phyloP scores from a whole-genome alignment of 2,888 invertebrate species.

The Pteria penguin region DNA sequence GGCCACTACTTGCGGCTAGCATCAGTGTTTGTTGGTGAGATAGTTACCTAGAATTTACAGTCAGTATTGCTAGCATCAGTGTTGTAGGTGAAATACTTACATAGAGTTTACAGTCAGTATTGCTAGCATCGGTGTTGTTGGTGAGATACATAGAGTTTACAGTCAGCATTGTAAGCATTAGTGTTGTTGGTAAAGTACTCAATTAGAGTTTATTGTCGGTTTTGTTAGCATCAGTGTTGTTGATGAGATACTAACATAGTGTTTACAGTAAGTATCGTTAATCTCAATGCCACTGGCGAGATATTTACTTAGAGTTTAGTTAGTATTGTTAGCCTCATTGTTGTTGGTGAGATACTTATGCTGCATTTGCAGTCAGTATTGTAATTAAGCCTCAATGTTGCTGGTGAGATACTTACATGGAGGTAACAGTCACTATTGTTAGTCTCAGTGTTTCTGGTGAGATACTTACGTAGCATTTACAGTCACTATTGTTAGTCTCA shows the following conservation, averaged over 20 bases:
- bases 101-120: slow-evolving; percentile 53
- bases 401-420: slow-evolving; percentile 62
- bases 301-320: slow-evolving; percentile 58
- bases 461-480: too few species aligned
- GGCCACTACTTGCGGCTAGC: too few species aligned
- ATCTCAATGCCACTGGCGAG: slow-evolving; percentile 48
- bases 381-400: too few species aligned
- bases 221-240: slow-evolving; percentile 43
- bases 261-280: slow-evolving; percentile 49
- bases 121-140: slow-evolving; percentile 44
- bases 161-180: slow-evolving; percentile 44
- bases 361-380: too few species aligned
- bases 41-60: slow-evolving; percentile 60
- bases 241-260: slow-evolving; percentile 62
- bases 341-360: too few species aligned
- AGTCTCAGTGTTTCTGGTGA: slow-evolving; percentile 46
- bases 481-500: too few species aligned
- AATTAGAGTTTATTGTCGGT: slow-evolving; percentile 56
- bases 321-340: slow-evolving; percentile 40
- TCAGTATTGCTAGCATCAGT: slow-evolving; percentile 42
- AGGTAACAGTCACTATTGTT: slow-evolving; percentile 49
- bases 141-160: slow-evolving; percentile 61
- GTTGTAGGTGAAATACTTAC: slow-evolving; percentile 60
- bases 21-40: too few species aligned
- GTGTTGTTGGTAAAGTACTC: slow-evolving; percentile 56